These are phyloP conservation scores for Conopomorpha cramerella DNA, from an alignment of 1,140 invertebrate species.

Conservation along the genomic window DNA sequence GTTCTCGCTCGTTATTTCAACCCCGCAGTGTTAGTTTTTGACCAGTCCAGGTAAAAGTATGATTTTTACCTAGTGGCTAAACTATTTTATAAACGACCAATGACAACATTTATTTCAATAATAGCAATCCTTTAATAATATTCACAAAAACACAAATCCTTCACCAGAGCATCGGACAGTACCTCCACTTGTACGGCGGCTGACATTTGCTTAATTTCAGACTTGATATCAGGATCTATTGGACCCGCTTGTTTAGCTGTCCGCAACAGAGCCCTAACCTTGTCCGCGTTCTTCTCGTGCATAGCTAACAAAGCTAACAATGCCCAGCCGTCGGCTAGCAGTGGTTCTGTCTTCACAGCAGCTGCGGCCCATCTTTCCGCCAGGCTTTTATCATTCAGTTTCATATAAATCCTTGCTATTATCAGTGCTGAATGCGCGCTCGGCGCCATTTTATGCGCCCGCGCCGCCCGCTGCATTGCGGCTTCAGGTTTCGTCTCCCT, in stretches of 20 bases:
- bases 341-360: slow-evolving; percentile 33
- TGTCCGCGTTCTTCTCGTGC: slow-evolving; percentile 23
- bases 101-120: no score
- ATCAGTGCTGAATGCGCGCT: slow-evolving; percentile 30
- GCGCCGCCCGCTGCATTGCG: slow-evolving; percentile 34
- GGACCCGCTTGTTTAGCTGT: slow-evolving; percentile 36
- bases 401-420: slow-evolving; percentile 27
- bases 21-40: no score
- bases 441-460: slow-evolving; percentile 32
- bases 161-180: slow-evolving; percentile 23
- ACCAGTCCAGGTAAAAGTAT: no score
- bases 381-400: slow-evolving; percentile 17
- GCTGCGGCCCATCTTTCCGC: slow-evolving; percentile 36
- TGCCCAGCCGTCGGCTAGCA: slow-evolving; percentile 41
- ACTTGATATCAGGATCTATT: slow-evolving; percentile 24
- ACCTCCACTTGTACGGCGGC: slow-evolving; percentile 19
- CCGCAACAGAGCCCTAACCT: slow-evolving; percentile 29
- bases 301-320: slow-evolving; percentile 31
- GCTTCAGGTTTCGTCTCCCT: slow-evolving; percentile 18
- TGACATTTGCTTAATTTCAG: slow-evolving; percentile 24
- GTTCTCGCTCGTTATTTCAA: no score
- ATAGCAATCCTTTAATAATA: no score
- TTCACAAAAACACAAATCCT: slow-evolving; percentile 39
- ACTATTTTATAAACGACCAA: no score
- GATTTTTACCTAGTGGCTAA: no score